phyloP scores from a whole-genome alignment of 1,140 invertebrate genomes.

The Papilio helenus region DNA sequence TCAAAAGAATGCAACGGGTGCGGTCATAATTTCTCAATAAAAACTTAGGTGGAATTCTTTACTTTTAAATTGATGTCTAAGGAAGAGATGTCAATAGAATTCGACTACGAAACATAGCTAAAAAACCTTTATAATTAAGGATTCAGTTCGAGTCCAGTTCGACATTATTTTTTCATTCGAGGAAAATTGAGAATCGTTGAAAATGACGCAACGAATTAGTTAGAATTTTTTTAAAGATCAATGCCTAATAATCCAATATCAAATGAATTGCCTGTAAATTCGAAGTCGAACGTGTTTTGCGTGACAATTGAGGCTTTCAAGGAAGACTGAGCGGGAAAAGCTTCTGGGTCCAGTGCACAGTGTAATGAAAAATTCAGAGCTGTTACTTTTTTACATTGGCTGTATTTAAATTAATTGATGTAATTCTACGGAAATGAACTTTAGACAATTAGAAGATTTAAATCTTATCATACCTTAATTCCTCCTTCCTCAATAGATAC shows the following conservation, averaged over 20 bases:
- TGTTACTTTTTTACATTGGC: neutral
- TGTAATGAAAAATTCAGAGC: neutral
- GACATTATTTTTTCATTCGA: constrained; percentile 61
- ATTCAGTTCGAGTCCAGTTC: constrained; percentile 51
- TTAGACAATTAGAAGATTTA: no score
- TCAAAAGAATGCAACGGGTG: neutral
- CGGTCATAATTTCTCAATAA: neutral
- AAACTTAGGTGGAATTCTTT: neutral
- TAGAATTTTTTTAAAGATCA: constrained; percentile 77
- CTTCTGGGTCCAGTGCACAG: constrained; percentile 40
- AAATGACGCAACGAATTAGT: constrained; percentile 54
- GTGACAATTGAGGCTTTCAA: constrained; percentile 50
- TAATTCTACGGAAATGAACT: neutral
- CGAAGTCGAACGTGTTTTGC: constrained; percentile 64
- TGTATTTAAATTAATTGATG: neutral
- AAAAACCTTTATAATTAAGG: constrained; percentile 41
- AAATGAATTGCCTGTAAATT: constrained; percentile 78
- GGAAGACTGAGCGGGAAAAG: constrained; percentile 51
- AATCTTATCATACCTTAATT: neutral
- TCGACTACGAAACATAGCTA: neutral
- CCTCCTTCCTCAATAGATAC: neutral
- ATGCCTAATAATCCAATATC: constrained; percentile 79
- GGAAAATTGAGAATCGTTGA: constrained; percentile 51
- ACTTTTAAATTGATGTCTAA: neutral
- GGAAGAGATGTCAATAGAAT: neutral